Base-by-base conservation (phyloP, 2,797 vertebrate genomes). In the Coendou prehensilis region DNA sequence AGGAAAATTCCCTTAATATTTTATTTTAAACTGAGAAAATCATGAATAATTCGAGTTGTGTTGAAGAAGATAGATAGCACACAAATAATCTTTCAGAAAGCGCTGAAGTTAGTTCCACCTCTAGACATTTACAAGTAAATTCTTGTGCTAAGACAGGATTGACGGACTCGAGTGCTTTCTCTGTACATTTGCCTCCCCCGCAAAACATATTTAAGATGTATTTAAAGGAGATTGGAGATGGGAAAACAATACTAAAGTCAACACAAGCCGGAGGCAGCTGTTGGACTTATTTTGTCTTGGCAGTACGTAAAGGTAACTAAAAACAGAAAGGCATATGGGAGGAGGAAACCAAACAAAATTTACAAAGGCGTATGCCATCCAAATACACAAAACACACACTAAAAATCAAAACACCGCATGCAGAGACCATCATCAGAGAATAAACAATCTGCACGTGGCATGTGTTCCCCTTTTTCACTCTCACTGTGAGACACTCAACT, bases 301-400 rank as follows among this genome's bases (percentile, higher is more conserved):
- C 89, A 87, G 33, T 69, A 11, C 26, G 73, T 67, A 83, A 95
- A 96, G 84, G 93, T 95, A 97, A 96, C 89, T 85, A 87, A 96
- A 97, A 97, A 76, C 81, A 96, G 85, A 97, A 89, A 96, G 86
- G 22, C 95, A 89, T 93, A 91, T 92, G 89, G 91, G 89, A 87
- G 28, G 61, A 6, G 7, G 37, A 28, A 26, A 83, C 41, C 82
- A 59, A 33, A 56, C 85, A 93, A 79, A 96, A 94, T 84, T 83
- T 78, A 89, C 76, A 88, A 97, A 96, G 64, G 50, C 81, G 69
- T 79, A 87, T 89, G 50, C 78, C 81, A 96, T 82, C 71, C 92
- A 96, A 97, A 95, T 94, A 94, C 67, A 80, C 81, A 82, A 96
- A 96, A 80, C 87, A 57, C 63, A 78, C 78, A 90, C 41, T 52